Conservation (phyloP, 2,888 invertebrate species). For the Conomelus anceps region DNA sequence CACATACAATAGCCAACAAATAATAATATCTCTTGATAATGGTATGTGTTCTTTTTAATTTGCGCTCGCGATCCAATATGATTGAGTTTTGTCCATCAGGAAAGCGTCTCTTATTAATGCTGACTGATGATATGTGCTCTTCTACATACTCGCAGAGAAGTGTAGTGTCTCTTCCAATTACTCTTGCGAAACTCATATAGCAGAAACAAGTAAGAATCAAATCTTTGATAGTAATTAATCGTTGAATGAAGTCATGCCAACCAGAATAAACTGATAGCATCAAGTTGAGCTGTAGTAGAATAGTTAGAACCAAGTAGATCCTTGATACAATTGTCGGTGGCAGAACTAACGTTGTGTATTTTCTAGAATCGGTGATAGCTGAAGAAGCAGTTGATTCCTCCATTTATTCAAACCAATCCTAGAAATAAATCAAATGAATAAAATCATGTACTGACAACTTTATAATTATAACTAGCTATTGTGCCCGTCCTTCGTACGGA, state of each 20-base stretch:
- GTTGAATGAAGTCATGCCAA: background rate
- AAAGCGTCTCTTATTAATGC: background rate
- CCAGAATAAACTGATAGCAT: background rate
- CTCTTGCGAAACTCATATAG: background rate
- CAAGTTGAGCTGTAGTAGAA: background rate
- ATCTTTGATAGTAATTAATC: background rate
- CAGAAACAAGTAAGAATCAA: background rate
- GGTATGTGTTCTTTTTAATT: background rate
- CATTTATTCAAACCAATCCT: too few species aligned
- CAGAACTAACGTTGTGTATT: background rate
- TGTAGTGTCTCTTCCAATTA: background rate
- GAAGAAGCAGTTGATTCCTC: too few species aligned
- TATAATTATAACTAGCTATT: too few species aligned
- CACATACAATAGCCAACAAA: background rate
- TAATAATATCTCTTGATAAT: background rate
- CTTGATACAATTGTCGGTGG: background rate
- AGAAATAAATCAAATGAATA: too few species aligned
- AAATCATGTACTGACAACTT: too few species aligned
- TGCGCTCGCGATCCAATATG: background rate
- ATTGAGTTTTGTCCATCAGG: background rate
- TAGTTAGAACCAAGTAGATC: background rate
- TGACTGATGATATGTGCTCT: background rate
- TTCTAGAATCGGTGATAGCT: background rate
- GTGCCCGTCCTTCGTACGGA: too few species aligned
- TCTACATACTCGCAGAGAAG: background rate